Conservation (phyloP, 2,888 invertebrate species). For the Globia sparganii region DNA sequence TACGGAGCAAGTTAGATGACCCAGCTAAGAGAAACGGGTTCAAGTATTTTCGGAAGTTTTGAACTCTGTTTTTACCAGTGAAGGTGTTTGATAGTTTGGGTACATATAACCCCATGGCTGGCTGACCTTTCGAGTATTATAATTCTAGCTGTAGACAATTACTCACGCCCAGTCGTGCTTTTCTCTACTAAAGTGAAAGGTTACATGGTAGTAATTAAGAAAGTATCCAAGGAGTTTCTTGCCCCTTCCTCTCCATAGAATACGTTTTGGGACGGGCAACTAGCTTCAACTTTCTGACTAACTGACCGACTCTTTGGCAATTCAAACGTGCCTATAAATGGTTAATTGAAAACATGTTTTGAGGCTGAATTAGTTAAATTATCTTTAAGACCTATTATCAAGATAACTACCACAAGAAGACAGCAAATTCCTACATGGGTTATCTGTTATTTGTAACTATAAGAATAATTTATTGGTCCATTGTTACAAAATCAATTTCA, state of each 20-base stretch:
- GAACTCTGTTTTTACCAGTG: conserved; percentile 7
- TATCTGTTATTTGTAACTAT: neutral
- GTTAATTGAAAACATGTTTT: neutral
- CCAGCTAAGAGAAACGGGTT: conserved; percentile 27
- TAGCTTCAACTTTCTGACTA: neutral
- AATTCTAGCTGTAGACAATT: neutral
- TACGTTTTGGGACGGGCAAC: neutral
- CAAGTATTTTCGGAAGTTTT: conserved; percentile 53
- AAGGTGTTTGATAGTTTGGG: conserved; percentile 10
- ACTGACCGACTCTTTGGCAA: neutral
- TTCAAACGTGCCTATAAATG: neutral
- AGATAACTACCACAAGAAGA: neutral
- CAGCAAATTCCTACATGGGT: neutral
- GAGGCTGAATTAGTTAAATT: neutral
- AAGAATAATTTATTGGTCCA: too few relatives aligned
- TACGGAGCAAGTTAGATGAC: conserved; percentile 51
- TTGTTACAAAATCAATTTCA: too few relatives aligned
- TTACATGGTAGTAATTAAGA: neutral
- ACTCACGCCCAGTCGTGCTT: neutral
- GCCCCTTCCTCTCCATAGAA: neutral
- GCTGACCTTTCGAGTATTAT: neutral
- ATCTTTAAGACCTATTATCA: neutral
- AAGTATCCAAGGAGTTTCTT: neutral
- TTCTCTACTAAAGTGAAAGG: neutral
- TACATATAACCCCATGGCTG: neutral